Evolutionary conservation across 2,797 vertebrate genomes (phyloP), one percentile per base, ranked within the genome.

Genomic region (Siniperca scherzeri): DNA sequence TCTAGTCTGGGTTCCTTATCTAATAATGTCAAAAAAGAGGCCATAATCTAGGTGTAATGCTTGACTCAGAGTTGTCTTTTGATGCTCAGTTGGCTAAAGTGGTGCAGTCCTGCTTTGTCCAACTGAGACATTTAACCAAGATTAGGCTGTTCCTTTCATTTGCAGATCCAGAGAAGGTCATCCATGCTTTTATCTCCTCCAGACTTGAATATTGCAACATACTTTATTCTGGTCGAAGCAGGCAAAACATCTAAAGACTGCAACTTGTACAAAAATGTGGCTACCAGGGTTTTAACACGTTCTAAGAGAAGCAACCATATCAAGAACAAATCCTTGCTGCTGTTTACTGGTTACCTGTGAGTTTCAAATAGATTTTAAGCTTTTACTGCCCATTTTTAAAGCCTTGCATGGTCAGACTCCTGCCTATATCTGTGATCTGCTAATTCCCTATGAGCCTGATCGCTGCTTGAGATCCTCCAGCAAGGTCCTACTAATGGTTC

Each of bases 341-440:
- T 3, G 19, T 42, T 53, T 19, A 7, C 10, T 38, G 33, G 3
- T 60, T 60, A 33, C 7, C 3, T 36, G 14, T 30, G 5, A 60
- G 16, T 36, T 11, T 53, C 1, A 11, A 16, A 25, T 59, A 7
- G 14, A 68, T 50, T 67, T 67, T 25, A 46, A 56, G 38, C 33
- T 74, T 8, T 70, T 30, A 70, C 50, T 19, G 50, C 48, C 12
- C 3, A 13, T 62, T 55, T 56, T 61, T 27, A 78, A 66, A 70
- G 25, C 21, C 57, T 70, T 53, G 21, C 25, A 9, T 22, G 46
- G 48, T 70, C 22, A 30, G 8, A 10, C 57, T 42, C 14, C 50
- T 25, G 50, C 14, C 50, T 7, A 2, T 69, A 61, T 52, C 65
- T 77, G n/a, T 33, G 19, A 44, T 69, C 42, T 38, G n/a, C 30